A percentile compares a stretch with the other conserved stretches of the same genome.
Evolutionary conservation across 2,888 invertebrate genomes (phyloP).

Genomic region (Dynastes hyllus): DNA sequence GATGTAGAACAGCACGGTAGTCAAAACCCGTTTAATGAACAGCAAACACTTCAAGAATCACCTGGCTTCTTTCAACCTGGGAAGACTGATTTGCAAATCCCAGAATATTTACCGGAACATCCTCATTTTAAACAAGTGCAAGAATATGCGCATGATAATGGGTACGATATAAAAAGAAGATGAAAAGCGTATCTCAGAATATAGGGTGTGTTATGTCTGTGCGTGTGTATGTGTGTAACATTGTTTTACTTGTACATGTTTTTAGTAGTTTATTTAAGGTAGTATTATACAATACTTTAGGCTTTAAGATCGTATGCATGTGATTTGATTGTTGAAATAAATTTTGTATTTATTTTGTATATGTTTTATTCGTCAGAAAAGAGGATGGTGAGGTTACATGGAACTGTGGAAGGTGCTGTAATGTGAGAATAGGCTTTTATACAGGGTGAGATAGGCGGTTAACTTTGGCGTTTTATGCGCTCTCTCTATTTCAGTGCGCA

Average conservation of each 20-base stretch:
- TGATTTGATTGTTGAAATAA: slow-evolving; percentile 37
- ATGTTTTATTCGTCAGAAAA: neutral
- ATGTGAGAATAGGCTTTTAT: too few relatives aligned
- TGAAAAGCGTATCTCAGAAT: slow-evolving; percentile 5
- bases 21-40: slow-evolving; percentile 21
- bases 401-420: too few relatives aligned
- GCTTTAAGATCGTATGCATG: neutral
- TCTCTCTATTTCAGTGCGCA: too few relatives aligned
- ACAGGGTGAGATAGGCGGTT: too few relatives aligned
- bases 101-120: slow-evolving; percentile 52
- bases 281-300: neutral
- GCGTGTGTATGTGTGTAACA: slow-evolving; percentile 8
- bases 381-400: too few relatives aligned
- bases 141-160: slow-evolving; percentile 28
- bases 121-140: slow-evolving; percentile 48
- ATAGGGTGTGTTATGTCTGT: slow-evolving; percentile 14
- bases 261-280: slow-evolving; percentile 21
- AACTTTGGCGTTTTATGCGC: too few relatives aligned
- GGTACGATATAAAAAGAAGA: slow-evolving; percentile 28
- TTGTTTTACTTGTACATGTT: slow-evolving; percentile 14
- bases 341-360: slow-evolving; percentile 32
- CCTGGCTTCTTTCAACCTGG: slow-evolving; percentile 49
- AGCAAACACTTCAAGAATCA: slow-evolving; percentile 21
- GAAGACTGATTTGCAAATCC: slow-evolving; percentile 52
- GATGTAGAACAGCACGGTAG: slow-evolving; percentile 30